These are phyloP conservation scores for Pangasius djambal DNA, from an alignment of 2,797 vertebrate genomes.

Conservation along the genomic window DNA sequence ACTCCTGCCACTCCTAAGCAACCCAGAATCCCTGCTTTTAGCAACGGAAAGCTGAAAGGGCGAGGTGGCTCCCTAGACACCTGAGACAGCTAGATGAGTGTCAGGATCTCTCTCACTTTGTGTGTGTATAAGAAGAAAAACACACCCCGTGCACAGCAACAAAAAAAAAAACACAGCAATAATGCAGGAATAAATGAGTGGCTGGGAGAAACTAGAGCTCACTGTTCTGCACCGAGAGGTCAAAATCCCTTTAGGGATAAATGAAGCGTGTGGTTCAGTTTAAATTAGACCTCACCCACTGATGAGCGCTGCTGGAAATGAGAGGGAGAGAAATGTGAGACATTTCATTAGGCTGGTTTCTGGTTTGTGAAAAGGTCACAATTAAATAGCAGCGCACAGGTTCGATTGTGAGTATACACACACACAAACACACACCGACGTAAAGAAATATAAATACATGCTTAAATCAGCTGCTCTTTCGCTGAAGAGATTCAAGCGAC, in stretches of 20 bases:
- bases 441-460: background rate
- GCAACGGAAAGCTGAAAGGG: background rate
- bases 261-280: conserved; percentile 30
- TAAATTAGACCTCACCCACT: conserved; percentile 42
- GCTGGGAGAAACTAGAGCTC: background rate
- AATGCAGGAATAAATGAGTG: background rate
- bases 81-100: background rate
- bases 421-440: too few species aligned
- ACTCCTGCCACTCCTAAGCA: too few species aligned
- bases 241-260: conserved; percentile 15
- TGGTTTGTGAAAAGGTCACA: conserved; percentile 30
- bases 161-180: background rate
- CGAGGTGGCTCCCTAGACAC: background rate
- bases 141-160: background rate
- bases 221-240: conserved; percentile 5
- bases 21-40: background rate
- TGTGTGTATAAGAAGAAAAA: background rate
- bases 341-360: conserved; percentile 24
- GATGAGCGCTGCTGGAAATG: conserved; percentile 31
- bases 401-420: background rate
- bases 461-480: background rate
- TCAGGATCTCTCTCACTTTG: background rate
- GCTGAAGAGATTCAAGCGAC: background rate
- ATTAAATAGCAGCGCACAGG: background rate
- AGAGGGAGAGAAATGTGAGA: background rate